phyloP scores from a whole-genome alignment of 2,888 invertebrate species.

The Parnassius smintheus region DNA sequence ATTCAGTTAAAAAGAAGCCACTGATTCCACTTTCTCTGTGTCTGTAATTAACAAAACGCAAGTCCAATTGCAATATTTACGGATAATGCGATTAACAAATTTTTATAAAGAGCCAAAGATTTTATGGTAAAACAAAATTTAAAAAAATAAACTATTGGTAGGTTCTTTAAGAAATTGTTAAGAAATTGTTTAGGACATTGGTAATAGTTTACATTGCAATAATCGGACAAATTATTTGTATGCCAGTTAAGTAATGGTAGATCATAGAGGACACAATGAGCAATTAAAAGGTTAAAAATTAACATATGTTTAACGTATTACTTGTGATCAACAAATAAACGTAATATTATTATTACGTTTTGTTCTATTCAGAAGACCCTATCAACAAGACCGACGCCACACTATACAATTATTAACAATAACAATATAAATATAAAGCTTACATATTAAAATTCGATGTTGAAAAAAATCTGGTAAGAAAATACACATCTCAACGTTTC shows the following conservation, averaged over 20 bases:
- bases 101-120: neutral
- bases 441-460: slow-evolving; percentile 50
- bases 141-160: no score
- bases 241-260: no score
- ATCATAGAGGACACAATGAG: no score
- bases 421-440: slow-evolving; percentile 50
- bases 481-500: slow-evolving; percentile 32
- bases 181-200: no score
- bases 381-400: slow-evolving; percentile 14
- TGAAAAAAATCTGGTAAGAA: slow-evolving; percentile 30
- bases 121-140: neutral
- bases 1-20: no score
- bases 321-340: no score
- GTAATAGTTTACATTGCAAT: no score
- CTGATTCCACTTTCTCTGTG: no score
- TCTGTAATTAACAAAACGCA: neutral
- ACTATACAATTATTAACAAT: slow-evolving; percentile 26
- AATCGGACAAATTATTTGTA: no score
- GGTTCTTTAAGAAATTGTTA: no score
- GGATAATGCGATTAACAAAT: neutral
- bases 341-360: neutral
- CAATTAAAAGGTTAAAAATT: no score
- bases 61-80: neutral
- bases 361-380: neutral
- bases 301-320: no score